Base-by-base conservation (phyloP, 2,888 invertebrate genomes). In the Kryphioiulus occultus region DNA sequence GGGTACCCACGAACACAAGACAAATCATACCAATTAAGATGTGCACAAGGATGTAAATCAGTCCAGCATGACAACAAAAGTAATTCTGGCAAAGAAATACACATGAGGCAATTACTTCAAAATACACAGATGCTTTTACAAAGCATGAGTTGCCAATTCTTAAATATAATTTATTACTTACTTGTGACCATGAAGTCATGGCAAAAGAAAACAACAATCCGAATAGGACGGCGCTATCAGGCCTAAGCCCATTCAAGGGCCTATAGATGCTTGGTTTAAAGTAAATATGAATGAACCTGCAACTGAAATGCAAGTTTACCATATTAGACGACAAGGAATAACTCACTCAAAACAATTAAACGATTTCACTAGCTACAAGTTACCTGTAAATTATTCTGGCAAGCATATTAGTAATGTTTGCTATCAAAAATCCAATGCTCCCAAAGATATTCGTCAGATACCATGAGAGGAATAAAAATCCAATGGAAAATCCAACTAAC, bases 321-420 rank as follows among this genome's bases (percentile, higher is more conserved):
- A 22, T 32, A 78, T 35, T 86, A 68, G 35, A 3, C 10, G 1
- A 35, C 26, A 9, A n/a, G 9, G 22, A 87, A 39, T 68, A 35
- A 7, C 15, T 35, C 17, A 39, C 15, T 39, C 10, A 85, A 42
- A 35, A 39, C 19, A 30, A 15, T 0, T 30, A 26, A 30, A 7
- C 4, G 59, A n/a, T n/a, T 22, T 59, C 7, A 10, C 4, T 1
- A 44, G 5, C 0, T 84, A 26, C 47, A 39, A 82, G 7, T 42
- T 5, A 87, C 87, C 87, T 87, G n/a, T 83, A 83, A 83, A 83
- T 42, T 35, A 87, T 87, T n/a, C 87, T 87, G 39, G 87, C 87
- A 44, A 83, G 44, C 87, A 87, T 87, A 83, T 83, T 87, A 3
- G 87, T 44, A 44, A 42, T 84, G 35, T 87, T 87, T 26, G 87